Percentiles rank a stretch among this genome's conserved stretches.
These are phyloP conservation scores for Chymomyza fuscimana DNA, from an alignment of 2,888 invertebrate genomes.

Conservation along the genomic window DNA sequence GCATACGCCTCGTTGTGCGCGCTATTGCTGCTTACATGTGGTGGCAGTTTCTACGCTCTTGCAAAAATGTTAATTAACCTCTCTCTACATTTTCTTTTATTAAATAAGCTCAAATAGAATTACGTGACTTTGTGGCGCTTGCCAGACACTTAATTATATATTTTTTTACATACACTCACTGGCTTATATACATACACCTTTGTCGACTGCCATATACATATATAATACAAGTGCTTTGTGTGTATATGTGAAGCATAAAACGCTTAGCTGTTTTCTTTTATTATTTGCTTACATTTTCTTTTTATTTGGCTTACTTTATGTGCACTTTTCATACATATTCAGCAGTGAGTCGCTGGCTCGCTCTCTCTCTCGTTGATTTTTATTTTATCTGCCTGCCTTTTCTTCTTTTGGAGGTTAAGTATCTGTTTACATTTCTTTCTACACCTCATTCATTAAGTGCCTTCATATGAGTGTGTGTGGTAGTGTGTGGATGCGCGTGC, in stretches of 20 bases:
- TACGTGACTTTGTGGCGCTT: slow-evolving; percentile 63
- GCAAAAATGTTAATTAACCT: slow-evolving; percentile 55
- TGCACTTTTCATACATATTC: slow-evolving; percentile 43
- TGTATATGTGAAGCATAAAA: slow-evolving; percentile 27
- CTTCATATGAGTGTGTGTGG: slow-evolving; percentile 12
- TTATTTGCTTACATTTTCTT: slow-evolving; percentile 61
- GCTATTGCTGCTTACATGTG: background rate
- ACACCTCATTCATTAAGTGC: slow-evolving; percentile 61
- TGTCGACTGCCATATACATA: slow-evolving; percentile 10
- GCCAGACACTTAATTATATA: slow-evolving; percentile 59
- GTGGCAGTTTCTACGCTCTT: slow-evolving; percentile 8
- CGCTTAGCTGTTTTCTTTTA: slow-evolving; percentile 58
- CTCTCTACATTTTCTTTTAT: slow-evolving; percentile 49
- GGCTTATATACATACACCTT: slow-evolving; percentile 21
- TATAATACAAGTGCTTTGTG: slow-evolving; percentile 11
- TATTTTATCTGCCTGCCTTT: slow-evolving; percentile 59
- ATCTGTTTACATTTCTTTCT: slow-evolving; percentile 63
- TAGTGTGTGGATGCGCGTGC: background rate
- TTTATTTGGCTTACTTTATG: slow-evolving; percentile 50
- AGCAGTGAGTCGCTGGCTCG: slow-evolving; percentile 23
- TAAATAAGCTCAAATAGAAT: slow-evolving; percentile 68
- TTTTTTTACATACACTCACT: slow-evolving; percentile 11
- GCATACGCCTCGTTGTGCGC: slow-evolving; percentile 43
- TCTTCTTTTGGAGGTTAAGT: slow-evolving; percentile 57
- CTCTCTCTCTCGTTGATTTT: slow-evolving; percentile 55